Evolutionary conservation across 2,113 vertebrate genomes (phyloP).

Genomic region (Trogon melanurus): DNA sequence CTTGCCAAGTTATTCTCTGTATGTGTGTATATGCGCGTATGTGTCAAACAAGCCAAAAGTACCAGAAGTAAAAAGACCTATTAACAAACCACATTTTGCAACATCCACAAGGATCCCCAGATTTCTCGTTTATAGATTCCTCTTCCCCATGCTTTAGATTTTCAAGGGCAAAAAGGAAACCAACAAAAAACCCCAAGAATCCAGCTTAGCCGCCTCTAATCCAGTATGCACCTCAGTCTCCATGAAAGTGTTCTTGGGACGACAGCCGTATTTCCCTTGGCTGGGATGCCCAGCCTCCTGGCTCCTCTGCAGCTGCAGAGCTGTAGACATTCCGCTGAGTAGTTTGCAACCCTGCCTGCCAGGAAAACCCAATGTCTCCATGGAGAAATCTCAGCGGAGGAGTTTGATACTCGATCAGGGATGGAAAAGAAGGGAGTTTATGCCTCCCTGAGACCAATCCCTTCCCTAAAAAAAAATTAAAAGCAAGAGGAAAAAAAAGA

Average conservation of each 20-base stretch:
- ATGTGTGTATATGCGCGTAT: conserved; percentile 13
- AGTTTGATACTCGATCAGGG: conserved; percentile 18
- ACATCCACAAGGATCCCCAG: conserved; percentile 33
- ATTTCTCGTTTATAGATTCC: not conserved
- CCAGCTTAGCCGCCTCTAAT: conserved; percentile 16
- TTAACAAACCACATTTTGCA: conserved; percentile 41
- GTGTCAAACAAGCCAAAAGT: not conserved
- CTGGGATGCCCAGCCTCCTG: conserved; percentile 66
- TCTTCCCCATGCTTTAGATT: not conserved
- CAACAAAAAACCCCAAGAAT: not conserved
- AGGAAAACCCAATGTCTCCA: conserved; percentile 74
- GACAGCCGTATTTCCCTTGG: conserved; percentile 78
- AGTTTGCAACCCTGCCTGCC: conserved; percentile 69
- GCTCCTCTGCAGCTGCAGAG: conserved; percentile 65
- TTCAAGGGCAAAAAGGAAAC: not conserved
- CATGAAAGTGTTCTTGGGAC: conserved; percentile 67
- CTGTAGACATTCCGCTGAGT: conserved; percentile 66
- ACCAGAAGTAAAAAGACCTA: conserved; percentile 38
- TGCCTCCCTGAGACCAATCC: conserved; percentile 35
- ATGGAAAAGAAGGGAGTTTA: conserved; percentile 30
- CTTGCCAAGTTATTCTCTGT: conserved; percentile 26
- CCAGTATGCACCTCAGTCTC: conserved; percentile 47
- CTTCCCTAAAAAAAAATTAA: not conserved
- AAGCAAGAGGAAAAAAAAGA: not conserved
- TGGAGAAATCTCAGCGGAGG: conserved; percentile 57